Percentiles rank a stretch among this genome's conserved stretches.
phyloP scores from a whole-genome alignment of 2,888 invertebrate species.

The Torymus auratus region DNA sequence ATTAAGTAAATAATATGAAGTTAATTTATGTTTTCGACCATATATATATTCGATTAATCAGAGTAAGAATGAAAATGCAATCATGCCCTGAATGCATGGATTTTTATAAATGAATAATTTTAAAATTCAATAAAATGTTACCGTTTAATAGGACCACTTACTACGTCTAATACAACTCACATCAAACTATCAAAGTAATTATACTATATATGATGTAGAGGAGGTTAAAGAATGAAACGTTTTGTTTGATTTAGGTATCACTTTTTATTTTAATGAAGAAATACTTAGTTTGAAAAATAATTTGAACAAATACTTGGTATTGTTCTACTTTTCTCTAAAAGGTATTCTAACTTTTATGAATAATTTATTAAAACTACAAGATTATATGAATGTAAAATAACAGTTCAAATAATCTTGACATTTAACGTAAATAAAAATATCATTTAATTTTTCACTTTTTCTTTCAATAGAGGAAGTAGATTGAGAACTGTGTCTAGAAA shows the following conservation, averaged over 20 bases:
- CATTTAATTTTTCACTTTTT: conserved; percentile 10
- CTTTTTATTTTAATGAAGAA: conserved; percentile 50
- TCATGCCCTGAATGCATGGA: too few relatives aligned
- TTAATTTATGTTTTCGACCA: too few relatives aligned
- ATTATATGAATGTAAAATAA: conserved; percentile 22
- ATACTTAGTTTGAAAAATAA: conserved; percentile 49
- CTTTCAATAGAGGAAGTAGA: conserved; percentile 26
- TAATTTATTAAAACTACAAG: conserved; percentile 30
- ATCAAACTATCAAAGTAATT: too few relatives aligned
- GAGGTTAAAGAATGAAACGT: neutral
- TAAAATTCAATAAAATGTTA: too few relatives aligned
- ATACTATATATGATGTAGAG: too few relatives aligned
- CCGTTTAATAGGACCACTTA: too few relatives aligned
- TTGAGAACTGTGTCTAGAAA: neutral
- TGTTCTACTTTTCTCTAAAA: conserved; percentile 16
- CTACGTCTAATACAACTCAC: too few relatives aligned
- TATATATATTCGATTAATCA: too few relatives aligned
- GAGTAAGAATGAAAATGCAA: too few relatives aligned
- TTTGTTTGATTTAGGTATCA: conserved; percentile 5
- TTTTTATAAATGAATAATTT: too few relatives aligned
- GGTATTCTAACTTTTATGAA: conserved; percentile 24
- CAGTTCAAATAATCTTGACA: conserved; percentile 24
- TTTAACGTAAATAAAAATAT: conserved; percentile 13
- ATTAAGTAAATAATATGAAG: too few relatives aligned
- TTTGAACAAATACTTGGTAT: conserved; percentile 35